Base-by-base conservation (phyloP, 2,888 invertebrate genomes). In the Cryptus armator region DNA sequence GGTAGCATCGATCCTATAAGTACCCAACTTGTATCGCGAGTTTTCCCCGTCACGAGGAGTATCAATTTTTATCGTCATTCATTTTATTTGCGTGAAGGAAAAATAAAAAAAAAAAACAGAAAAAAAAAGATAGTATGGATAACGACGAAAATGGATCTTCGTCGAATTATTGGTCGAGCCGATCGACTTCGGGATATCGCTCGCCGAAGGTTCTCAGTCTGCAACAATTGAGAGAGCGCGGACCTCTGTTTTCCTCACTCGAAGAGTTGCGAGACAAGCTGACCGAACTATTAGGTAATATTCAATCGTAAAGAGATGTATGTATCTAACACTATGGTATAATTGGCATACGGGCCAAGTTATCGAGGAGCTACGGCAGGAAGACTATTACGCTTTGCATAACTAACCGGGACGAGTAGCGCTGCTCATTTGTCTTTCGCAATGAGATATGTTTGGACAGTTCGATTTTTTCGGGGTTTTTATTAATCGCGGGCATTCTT, bases 251-350 rank as follows among this genome's bases (percentile, higher is more conserved):
- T 84, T 92, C 92, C 19, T 93, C 93, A 16, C 89, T 93, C 66
- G 93, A 93, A 78, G 93, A 93, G 76, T 87, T 93, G 59, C 93
- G 92, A 81, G 93, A 92, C 87, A 93, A 92, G 87, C 89, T 93
- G 67, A 89, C 91, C 78, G 91, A 93, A 85, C 90, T 93, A 66
- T 87, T 93, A 89, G 93, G 93, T 93, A 92, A 93, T 86, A 84
- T 62, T 62, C 29, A 32, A 29, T 14, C 14, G 24, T 62, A 14
- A 46, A 53, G 53, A 51, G 37, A 6, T 24, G 29, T n/a, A 32
- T 44, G 32, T 19, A 46, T 10, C 62, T 62, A 51, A 64, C 48
- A 37, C n/a, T 14, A 19, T 29, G 44, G 62, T 76, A 75, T 71
- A 75, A 85, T 75, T 76, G 71, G 79, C 68, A 14, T 24, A n/a